Percentiles rank a stretch among this genome's conserved stretches.
phyloP scores from a whole-genome alignment of 1,140 invertebrate species.

The Tetramorium alpestre region DNA sequence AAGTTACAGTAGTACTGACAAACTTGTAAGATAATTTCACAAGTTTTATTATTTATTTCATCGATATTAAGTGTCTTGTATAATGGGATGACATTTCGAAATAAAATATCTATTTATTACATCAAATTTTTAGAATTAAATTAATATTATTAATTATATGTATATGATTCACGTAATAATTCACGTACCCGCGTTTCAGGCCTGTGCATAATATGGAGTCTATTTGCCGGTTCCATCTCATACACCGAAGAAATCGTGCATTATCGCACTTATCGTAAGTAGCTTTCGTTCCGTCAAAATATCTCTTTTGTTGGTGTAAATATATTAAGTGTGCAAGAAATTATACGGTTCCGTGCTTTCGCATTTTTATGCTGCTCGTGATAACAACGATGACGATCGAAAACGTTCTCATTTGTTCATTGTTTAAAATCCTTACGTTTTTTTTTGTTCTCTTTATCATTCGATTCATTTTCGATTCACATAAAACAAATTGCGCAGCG shows the following conservation, averaged over 20 bases:
- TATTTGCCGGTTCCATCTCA: constrained; percentile 70
- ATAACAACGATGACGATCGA: too few species aligned
- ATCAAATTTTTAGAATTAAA: neutral
- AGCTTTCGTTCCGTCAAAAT: neutral
- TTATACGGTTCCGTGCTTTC: too few species aligned
- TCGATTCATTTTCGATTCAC: neutral
- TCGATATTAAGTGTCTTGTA: neutral
- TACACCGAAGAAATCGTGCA: constrained; percentile 76
- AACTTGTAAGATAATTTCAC: neutral
- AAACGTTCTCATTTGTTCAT: too few species aligned
- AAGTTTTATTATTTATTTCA: neutral
- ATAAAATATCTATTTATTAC: neutral
- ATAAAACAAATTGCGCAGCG: constrained; percentile 24
- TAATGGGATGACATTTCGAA: neutral
- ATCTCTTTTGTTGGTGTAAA: neutral
- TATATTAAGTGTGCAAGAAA: neutral
- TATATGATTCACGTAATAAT: constrained; percentile 6
- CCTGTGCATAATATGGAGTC: constrained; percentile 78
- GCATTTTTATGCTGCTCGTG: too few species aligned
- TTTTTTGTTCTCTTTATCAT: neutral
- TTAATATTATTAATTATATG: neutral
- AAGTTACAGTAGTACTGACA: neutral
- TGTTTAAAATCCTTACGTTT: neutral
- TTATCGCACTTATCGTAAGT: constrained; percentile 79
- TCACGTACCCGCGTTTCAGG: constrained; percentile 70